These are phyloP conservation scores for Proales similis DNA, from an alignment of 1,140 invertebrate species.

Conservation along the genomic window DNA sequence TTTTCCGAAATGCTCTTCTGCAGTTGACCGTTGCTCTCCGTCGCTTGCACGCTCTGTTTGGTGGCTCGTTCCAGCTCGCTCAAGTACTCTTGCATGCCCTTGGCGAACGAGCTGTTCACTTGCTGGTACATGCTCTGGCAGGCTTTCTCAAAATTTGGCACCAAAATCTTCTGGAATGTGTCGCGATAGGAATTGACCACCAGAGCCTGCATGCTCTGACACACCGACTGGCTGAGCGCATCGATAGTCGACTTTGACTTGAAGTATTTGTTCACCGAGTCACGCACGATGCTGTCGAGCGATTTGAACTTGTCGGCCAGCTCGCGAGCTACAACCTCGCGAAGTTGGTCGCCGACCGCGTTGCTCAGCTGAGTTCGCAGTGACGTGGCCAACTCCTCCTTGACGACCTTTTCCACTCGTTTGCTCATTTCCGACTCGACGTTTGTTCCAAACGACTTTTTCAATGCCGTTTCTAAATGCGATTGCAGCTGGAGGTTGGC, in stretches of 20 bases:
- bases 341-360: conserved; percentile 59
- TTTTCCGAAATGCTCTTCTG: conserved; percentile 40
- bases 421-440: conserved; percentile 41
- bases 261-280: conserved; percentile 69
- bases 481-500: neutral
- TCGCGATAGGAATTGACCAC: conserved; percentile 67
- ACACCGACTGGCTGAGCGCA: conserved; percentile 62
- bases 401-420: conserved; percentile 45
- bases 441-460: conserved; percentile 39
- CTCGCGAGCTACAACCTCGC: conserved; percentile 63
- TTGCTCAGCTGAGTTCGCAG: conserved; percentile 48
- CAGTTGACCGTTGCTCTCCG: conserved; percentile 53
- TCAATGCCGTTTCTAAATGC: conserved; percentile 43
- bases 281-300: conserved; percentile 66
- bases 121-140: conserved; percentile 76
- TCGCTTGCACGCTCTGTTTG: conserved; percentile 45
- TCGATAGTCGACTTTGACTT: conserved; percentile 69
- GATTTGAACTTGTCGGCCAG: conserved; percentile 63
- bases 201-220: conserved; percentile 60
- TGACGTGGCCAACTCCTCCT: conserved; percentile 42
- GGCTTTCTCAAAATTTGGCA: conserved; percentile 75
- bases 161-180: conserved; percentile 63
- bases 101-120: conserved; percentile 73
- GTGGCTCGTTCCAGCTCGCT: conserved; percentile 39
- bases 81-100: conserved; percentile 80